phyloP scores from a whole-genome alignment of 1,140 invertebrate genomes.

The Aphelenchoides fujianensis region DNA sequence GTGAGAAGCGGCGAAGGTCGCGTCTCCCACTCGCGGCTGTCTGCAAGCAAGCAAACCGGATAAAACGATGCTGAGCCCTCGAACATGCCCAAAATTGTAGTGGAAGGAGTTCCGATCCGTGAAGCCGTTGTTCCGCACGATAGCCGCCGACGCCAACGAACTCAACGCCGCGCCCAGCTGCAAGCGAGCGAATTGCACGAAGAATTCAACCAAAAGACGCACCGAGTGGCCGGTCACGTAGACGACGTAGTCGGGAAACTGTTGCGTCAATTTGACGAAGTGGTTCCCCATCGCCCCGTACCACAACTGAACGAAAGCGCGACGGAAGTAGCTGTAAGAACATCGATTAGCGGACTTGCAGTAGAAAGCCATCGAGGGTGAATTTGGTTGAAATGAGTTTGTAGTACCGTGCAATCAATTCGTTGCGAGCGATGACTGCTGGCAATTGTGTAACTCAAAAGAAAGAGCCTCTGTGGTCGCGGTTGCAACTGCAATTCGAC shows the following conservation, averaged over 20 bases:
- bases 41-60: not conserved
- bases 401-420: not conserved
- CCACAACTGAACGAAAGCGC: constrained; percentile 1
- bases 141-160: not conserved
- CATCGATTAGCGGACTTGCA: not conserved
- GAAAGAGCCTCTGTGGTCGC: not conserved
- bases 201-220: not conserved
- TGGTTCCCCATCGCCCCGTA: not conserved
- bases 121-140: not conserved
- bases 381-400: not conserved
- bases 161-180: not conserved
- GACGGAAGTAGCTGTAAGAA: not conserved
- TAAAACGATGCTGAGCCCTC: not conserved
- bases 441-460: too few species aligned
- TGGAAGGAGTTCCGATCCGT: not conserved
- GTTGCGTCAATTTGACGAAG: not conserved
- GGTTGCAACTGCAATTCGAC: not conserved
- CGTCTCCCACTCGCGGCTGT: not conserved
- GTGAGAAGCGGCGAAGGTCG: not conserved
- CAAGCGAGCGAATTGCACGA: not conserved
- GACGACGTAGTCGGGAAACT: not conserved
- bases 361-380: not conserved
- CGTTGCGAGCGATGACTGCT: too few species aligned
- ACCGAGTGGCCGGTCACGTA: not conserved
- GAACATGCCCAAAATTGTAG: not conserved